Evolutionary conservation across 2,888 invertebrate species (phyloP).

Genomic region (Halictus quadricinctus): DNA sequence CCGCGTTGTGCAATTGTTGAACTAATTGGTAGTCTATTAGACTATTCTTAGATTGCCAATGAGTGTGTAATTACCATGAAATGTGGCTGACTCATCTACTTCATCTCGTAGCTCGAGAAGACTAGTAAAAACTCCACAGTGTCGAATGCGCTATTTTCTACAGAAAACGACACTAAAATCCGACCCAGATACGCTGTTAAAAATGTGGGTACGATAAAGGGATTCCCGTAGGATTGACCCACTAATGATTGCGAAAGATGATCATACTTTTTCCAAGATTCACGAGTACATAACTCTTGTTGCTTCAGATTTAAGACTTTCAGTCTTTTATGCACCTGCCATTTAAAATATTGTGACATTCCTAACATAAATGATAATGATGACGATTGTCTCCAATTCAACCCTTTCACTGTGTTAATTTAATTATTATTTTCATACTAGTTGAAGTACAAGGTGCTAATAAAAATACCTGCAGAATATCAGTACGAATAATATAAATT

Average conservation of each 20-base stretch:
- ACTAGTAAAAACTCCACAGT: neutral
- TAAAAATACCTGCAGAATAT: neutral
- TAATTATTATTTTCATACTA: too few relatives aligned
- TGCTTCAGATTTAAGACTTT: too few relatives aligned
- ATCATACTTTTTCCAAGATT: too few relatives aligned
- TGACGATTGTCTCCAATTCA: too few relatives aligned
- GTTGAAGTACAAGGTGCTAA: neutral
- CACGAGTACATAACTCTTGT: too few relatives aligned
- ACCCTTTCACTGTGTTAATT: too few relatives aligned
- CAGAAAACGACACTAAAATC: neutral
- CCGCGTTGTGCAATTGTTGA: neutral
- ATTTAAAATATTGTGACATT: too few relatives aligned
- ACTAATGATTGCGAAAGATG: neutral
- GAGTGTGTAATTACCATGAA: neutral
- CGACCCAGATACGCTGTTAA: neutral
- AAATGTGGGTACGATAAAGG: neutral
- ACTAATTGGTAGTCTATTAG: neutral
- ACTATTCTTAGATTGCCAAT: neutral
- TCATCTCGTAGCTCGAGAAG: neutral
- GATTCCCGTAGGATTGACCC: neutral
- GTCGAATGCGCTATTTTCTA: neutral
- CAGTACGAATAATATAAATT: neutral
- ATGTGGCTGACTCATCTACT: neutral
- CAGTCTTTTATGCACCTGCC: too few relatives aligned
- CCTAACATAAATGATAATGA: too few relatives aligned